Evolutionary conservation across 2,888 invertebrate species (phyloP).

Genomic region (Baronia brevicornis): DNA sequence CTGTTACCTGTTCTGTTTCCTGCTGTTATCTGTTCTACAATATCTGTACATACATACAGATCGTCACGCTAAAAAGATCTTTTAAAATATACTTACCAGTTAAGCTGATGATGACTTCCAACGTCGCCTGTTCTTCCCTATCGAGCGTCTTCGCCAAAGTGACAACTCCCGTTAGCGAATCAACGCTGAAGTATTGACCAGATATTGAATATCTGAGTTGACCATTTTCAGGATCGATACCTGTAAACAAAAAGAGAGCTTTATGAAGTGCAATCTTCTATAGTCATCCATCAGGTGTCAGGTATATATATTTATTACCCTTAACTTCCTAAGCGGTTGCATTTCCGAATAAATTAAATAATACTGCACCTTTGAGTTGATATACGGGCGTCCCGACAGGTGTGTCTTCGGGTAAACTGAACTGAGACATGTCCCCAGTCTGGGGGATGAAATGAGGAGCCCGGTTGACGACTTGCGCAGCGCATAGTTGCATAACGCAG

Average conservation of each 20-base stretch:
- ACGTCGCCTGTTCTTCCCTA: slow-evolving; percentile 79
- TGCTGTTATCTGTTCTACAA: too few species aligned
- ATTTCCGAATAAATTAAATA: background rate
- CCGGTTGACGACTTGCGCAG: slow-evolving; percentile 78
- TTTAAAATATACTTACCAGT: slow-evolving; percentile 71
- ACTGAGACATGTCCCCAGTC: slow-evolving; percentile 84
- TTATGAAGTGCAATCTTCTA: background rate
- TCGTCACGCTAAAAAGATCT: too few species aligned
- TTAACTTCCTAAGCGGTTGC: background rate
- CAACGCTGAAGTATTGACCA: slow-evolving; percentile 87
- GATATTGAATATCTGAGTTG: slow-evolving; percentile 85
- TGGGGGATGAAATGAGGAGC: slow-evolving; percentile 85
- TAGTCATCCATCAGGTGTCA: background rate
- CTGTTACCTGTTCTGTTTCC: too few species aligned
- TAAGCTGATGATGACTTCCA: slow-evolving; percentile 88
- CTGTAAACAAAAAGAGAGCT: slow-evolving; percentile 40
- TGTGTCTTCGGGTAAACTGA: slow-evolving; percentile 83
- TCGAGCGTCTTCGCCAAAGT: slow-evolving; percentile 82
- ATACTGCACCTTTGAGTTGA: slow-evolving; percentile 79
- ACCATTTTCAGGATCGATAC: slow-evolving; percentile 84
- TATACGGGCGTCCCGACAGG: slow-evolving; percentile 85
- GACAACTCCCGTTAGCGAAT: slow-evolving; percentile 83
- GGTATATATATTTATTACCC: background rate
- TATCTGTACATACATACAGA: too few species aligned
- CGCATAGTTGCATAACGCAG: slow-evolving; percentile 35